Percentiles rank a stretch among this genome's conserved stretches.
Conservation (phyloP, 2,888 invertebrate species). For the Chymomyza fuscimana region DNA sequence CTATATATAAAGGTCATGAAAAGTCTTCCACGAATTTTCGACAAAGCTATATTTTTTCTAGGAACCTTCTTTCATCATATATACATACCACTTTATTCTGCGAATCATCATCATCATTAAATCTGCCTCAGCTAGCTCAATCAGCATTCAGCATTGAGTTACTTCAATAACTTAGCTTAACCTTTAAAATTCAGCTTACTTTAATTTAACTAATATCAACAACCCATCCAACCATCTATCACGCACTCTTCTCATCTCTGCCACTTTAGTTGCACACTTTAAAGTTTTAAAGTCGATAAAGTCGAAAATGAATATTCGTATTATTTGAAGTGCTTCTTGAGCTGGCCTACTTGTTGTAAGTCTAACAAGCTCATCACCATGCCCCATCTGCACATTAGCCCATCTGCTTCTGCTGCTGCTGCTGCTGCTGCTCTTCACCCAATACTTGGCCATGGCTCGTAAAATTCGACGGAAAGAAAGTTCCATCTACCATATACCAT, state of each 20-base stretch:
- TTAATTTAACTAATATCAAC: not conserved
- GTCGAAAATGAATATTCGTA: not conserved
- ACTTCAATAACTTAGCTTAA: not conserved
- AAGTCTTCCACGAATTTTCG: too few species aligned
- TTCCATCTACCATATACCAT: not conserved
- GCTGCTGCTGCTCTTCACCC: not conserved
- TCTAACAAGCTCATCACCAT: not conserved
- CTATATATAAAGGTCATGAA: too few species aligned
- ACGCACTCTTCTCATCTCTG: not conserved
- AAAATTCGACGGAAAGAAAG: slow-evolving; percentile 2
- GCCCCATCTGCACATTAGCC: not conserved
- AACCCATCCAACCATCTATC: not conserved
- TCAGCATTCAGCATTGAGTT: not conserved
- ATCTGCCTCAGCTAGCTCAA: not conserved
- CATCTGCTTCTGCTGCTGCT: not conserved
- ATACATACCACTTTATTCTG: not conserved
- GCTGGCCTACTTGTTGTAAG: slow-evolving; percentile 67
- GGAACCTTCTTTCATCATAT: too few species aligned
- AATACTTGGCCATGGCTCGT: not conserved
- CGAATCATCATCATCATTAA: not conserved
- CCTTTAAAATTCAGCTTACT: not conserved
- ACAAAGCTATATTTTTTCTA: too few species aligned
- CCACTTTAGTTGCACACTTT: not conserved
- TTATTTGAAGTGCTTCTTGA: slow-evolving; percentile 66
- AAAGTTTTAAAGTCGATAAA: not conserved